These are phyloP conservation scores for Philereme transversata DNA, from an alignment of 2,888 invertebrate genomes.

Conservation along the genomic window DNA sequence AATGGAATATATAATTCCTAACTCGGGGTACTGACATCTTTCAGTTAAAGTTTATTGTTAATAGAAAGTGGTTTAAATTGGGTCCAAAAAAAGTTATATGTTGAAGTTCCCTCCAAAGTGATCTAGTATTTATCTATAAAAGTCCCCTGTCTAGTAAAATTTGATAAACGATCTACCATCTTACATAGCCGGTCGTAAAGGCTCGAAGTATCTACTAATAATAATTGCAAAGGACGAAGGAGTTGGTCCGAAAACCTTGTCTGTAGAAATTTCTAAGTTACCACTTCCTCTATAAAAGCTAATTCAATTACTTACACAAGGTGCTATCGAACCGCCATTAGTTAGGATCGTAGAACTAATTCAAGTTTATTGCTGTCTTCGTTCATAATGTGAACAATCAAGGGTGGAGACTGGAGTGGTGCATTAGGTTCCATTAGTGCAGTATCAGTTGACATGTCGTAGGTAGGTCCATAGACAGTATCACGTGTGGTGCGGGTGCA, in stretches of 20 bases:
- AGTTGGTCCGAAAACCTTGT: conserved; percentile 17
- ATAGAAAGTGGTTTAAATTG: too few relatives aligned
- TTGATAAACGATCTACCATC: conserved; percentile 23
- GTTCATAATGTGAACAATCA: conserved; percentile 53
- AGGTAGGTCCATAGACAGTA: conserved; percentile 8
- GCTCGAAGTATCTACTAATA: conserved; percentile 38
- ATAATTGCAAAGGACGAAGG: conserved; percentile 32
- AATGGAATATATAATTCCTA: conserved; percentile 55
- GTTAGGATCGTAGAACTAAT: conserved; percentile 41
- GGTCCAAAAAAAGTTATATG: too few relatives aligned
- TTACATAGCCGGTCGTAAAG: conserved; percentile 36
- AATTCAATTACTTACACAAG: conserved; percentile 41
- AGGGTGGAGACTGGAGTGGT: conserved; percentile 45
- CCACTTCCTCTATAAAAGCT: conserved; percentile 41
- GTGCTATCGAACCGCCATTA: conserved; percentile 27
- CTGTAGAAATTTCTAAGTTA: conserved; percentile 34
- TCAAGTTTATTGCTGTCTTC: conserved; percentile 40
- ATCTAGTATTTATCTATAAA: too few relatives aligned
- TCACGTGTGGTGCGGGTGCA: conserved; percentile 3
- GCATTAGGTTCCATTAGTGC: conserved; percentile 51
- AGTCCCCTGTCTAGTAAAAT: neutral
- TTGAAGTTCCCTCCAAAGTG: too few relatives aligned
- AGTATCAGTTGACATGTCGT: conserved; percentile 8
- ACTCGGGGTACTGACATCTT: too few relatives aligned
- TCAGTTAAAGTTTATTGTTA: too few relatives aligned